These are phyloP conservation scores for Leuciscus waleckii DNA, from an alignment of 2,797 vertebrate genomes.

Conservation along the genomic window DNA sequence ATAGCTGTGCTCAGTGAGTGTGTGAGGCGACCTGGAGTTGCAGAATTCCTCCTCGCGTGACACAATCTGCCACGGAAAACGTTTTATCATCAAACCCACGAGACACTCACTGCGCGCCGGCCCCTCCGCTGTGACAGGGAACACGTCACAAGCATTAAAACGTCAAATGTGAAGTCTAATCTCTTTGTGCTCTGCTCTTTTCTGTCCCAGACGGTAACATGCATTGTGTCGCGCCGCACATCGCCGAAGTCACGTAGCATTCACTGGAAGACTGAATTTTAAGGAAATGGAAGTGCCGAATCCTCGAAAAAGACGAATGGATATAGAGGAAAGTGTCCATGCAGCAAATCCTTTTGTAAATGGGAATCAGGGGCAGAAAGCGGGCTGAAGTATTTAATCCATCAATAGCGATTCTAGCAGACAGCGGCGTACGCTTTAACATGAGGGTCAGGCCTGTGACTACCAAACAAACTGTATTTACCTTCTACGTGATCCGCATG, in stretches of 20 bases:
- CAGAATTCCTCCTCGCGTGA: conserved; percentile 44
- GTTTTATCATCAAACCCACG: conserved; percentile 66
- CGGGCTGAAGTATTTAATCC: conserved; percentile 57
- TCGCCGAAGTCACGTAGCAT: conserved; percentile 41
- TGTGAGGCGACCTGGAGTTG: conserved; percentile 42
- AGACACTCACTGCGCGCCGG: conserved; percentile 41
- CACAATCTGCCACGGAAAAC: conserved; percentile 64
- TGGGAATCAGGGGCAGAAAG: conserved; percentile 45
- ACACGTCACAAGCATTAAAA: conserved; percentile 16
- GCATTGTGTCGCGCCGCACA: conserved; percentile 22
- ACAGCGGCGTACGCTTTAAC: conserved; percentile 26
- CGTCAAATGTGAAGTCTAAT: conserved; percentile 36
- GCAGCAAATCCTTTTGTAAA: conserved; percentile 57
- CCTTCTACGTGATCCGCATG: conserved; percentile 24
- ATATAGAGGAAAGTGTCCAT: conserved; percentile 57
- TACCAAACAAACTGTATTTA: conserved; percentile 44
- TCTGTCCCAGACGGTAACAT: conserved; percentile 15
- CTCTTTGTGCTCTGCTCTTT: conserved; percentile 40
- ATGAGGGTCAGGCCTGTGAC: conserved; percentile 27
- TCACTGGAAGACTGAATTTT: conserved; percentile 49
- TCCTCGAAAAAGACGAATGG: conserved; percentile 52
- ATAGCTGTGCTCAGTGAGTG: conserved; percentile 31
- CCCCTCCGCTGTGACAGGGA: conserved; percentile 20
- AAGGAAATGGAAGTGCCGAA: conserved; percentile 57
- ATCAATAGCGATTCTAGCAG: conserved; percentile 42